phyloP scores from a whole-genome alignment of 2,888 invertebrate species.

The Hipparchia sbordonii region DNA sequence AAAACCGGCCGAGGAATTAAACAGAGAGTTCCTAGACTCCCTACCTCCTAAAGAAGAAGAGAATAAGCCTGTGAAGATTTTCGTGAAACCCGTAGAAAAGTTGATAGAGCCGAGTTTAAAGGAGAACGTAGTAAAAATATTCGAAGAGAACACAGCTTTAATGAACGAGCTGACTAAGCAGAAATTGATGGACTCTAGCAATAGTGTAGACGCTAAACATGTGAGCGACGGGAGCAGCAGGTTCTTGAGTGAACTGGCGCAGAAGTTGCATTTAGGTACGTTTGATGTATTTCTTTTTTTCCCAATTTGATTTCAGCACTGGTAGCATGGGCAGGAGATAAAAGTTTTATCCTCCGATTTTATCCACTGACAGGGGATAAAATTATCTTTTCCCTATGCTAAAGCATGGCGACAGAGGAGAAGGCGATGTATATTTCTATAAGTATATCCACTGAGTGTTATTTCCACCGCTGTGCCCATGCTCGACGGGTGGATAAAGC shows the following conservation, averaged over 20 bases:
- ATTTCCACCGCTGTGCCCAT: too few species aligned
- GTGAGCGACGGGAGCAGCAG: conserved; percentile 38
- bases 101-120: conserved; percentile 45
- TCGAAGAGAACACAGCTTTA: conserved; percentile 41
- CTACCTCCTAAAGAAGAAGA: conserved; percentile 57
- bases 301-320: neutral
- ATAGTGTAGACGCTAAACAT: conserved; percentile 42
- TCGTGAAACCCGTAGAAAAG: conserved; percentile 67
- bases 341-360: too few species aligned
- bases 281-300: conserved; percentile 19
- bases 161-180: conserved; percentile 34
- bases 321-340: too few species aligned
- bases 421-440: too few species aligned
- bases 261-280: conserved; percentile 58
- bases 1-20: conserved; percentile 69
- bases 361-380: too few species aligned
- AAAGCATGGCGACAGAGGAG: too few species aligned
- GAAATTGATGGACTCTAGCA: conserved; percentile 32
- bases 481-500: too few species aligned
- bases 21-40: conserved; percentile 72
- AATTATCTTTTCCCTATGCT: too few species aligned
- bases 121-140: conserved; percentile 38
- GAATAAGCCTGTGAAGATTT: conserved; percentile 59
- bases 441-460: too few species aligned
- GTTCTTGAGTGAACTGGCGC: conserved; percentile 50